Evolutionary conservation across 2,888 invertebrate genomes (phyloP).

Genomic region (Dasypogon diadema): DNA sequence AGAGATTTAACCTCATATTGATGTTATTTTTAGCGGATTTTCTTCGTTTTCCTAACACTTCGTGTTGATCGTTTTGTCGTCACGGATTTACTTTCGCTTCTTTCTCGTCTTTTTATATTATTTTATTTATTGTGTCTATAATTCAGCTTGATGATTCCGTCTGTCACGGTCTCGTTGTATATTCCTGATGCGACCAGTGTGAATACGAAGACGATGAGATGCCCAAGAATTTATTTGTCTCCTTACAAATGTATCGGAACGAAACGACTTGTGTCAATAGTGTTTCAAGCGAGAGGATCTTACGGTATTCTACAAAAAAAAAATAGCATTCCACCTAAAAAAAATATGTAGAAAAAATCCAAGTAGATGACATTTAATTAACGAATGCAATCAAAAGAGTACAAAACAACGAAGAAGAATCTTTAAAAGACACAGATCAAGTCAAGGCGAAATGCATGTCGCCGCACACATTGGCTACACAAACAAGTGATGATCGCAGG

Average conservation of each 20-base stretch:
- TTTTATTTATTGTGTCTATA: slow-evolving; percentile 47
- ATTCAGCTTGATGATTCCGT: slow-evolving; percentile 24
- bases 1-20: slow-evolving; percentile 25
- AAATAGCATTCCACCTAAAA: neutral
- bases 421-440: slow-evolving; percentile 10
- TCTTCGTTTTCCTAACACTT: slow-evolving; percentile 42
- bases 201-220: neutral
- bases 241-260: slow-evolving; percentile 60
- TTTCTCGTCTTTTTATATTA: slow-evolving; percentile 6
- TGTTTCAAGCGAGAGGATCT: neutral
- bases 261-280: slow-evolving; percentile 57
- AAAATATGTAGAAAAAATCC: neutral
- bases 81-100: slow-evolving; percentile 7
- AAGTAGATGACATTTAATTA: slow-evolving; percentile 42
- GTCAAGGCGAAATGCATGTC: slow-evolving; percentile 10
- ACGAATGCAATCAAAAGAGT: slow-evolving; percentile 37
- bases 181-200: neutral
- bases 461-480: neutral
- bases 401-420: slow-evolving; percentile 18
- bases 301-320: neutral
- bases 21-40: slow-evolving; percentile 33
- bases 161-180: slow-evolving; percentile 2
- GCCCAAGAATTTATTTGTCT: slow-evolving; percentile 59
- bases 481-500: slow-evolving; percentile 28
- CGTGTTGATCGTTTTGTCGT: slow-evolving; percentile 23